Evolutionary conservation across 2,888 invertebrate genomes (phyloP).

Genomic region (Timandra comae): DNA sequence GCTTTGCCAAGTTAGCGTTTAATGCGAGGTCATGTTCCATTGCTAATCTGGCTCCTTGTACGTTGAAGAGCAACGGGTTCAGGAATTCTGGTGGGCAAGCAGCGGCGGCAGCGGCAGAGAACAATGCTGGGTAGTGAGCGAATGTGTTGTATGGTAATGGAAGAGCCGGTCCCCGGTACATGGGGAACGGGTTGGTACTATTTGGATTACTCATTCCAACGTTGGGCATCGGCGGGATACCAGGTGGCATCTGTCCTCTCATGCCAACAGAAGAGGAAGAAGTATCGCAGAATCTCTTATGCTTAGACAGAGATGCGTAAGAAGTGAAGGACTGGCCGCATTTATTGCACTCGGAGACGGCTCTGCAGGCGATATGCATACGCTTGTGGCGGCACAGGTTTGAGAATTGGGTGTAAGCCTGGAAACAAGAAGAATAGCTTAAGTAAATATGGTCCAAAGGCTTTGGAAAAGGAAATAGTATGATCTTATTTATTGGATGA

Average conservation of each 20-base stretch:
- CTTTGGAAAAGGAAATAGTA: not conserved
- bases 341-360: constrained; percentile 95
- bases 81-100: constrained; percentile 79
- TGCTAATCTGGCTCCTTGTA: constrained; percentile 67
- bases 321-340: constrained; percentile 96
- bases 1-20: constrained; percentile 72
- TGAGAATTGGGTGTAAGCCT: constrained; percentile 99
- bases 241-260: constrained; percentile 61
- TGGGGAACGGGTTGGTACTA: constrained; percentile 80
- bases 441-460: constrained; percentile 1
- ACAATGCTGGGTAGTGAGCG: constrained; percentile 75
- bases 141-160: constrained; percentile 82
- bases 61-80: constrained; percentile 81
- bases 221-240: constrained; percentile 55
- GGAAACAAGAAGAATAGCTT: constrained; percentile 40
- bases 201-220: constrained; percentile 62
- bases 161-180: constrained; percentile 81
- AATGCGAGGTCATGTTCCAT: constrained; percentile 72
- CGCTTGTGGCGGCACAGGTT: constrained; percentile 99
- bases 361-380: constrained; percentile 97
- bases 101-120: constrained; percentile 63
- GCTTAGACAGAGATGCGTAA: constrained; percentile 93
- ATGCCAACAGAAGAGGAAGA: constrained; percentile 72
- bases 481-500: too few species aligned
- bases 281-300: constrained; percentile 97